These are phyloP conservation scores for Sternotherus odoratus DNA, from an alignment of 2,797 vertebrate species.

Conservation along the genomic window DNA sequence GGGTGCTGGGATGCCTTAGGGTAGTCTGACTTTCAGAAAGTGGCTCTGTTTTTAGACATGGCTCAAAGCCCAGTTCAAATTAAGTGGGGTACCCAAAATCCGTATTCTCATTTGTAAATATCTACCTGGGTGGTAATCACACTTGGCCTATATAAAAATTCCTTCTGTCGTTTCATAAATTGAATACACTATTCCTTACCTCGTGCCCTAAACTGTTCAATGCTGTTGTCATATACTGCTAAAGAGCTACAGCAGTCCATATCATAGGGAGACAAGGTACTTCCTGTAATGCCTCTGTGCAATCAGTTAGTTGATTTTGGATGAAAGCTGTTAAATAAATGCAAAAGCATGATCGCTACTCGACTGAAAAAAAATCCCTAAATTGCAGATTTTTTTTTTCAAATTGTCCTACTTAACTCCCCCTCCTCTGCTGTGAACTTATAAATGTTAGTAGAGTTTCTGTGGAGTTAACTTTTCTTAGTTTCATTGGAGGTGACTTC, in stretches of 20 bases:
- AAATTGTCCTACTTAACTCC: not conserved
- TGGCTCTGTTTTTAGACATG: not conserved
- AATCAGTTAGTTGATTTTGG: not conserved
- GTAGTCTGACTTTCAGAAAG: not conserved
- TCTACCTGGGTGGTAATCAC: not conserved
- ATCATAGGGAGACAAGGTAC: not conserved
- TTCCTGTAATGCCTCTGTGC: not conserved
- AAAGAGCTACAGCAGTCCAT: not conserved
- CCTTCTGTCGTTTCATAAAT: not conserved
- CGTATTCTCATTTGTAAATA: not conserved
- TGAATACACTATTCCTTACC: not conserved
- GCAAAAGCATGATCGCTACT: not conserved
- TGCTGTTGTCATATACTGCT: too few species aligned
- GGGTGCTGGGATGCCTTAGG: not conserved
- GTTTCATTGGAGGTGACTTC: not conserved
- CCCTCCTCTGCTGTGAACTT: not conserved
- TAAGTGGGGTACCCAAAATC: not conserved
- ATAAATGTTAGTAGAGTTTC: not conserved
- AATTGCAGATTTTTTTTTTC: slow-evolving; percentile 20
- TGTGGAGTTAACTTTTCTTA: not conserved
- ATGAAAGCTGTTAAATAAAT: not conserved
- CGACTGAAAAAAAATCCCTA: slow-evolving; percentile 25
- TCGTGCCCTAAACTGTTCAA: not conserved
- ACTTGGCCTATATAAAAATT: too few species aligned
- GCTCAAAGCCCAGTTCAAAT: not conserved